Evolutionary conservation across 2,113 vertebrate genomes (phyloP).

Genomic region (Mesitornis unicolor): DNA sequence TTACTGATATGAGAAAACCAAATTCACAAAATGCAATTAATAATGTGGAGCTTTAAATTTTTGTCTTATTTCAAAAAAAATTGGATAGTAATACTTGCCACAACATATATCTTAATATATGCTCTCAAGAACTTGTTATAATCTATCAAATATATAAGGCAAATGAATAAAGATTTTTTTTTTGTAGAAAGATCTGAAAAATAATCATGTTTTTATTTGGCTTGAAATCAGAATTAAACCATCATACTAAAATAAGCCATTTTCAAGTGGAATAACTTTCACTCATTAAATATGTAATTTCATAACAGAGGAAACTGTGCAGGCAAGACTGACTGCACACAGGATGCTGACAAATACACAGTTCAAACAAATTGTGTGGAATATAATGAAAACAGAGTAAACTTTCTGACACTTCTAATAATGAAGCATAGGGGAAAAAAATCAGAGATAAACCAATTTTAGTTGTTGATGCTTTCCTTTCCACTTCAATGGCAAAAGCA

Average conservation of each 20-base stretch:
- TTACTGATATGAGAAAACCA: not conserved
- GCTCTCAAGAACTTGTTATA: not conserved
- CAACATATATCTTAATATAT: too few species aligned
- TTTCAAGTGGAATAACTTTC: not conserved
- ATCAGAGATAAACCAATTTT: not conserved
- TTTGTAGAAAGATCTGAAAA: not conserved
- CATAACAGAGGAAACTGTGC: not conserved
- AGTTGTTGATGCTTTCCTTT: not conserved
- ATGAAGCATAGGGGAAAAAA: accelerated
- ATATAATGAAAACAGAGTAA: not conserved
- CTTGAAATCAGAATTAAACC: not conserved
- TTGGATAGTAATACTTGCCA: too few species aligned
- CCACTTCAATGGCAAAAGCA: not conserved
- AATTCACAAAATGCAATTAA: not conserved
- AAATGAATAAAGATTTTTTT: not conserved
- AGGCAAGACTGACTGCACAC: not conserved
- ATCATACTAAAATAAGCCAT: not conserved
- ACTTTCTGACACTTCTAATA: not conserved
- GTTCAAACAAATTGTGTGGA: not conserved
- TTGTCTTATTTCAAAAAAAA: not conserved
- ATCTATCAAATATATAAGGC: not conserved
- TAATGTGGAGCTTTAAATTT: not conserved
- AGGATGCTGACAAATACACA: not conserved
- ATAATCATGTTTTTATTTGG: not conserved
- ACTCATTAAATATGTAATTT: not conserved